Evolutionary conservation across 2,113 vertebrate genomes (phyloP).

Genomic region (Zosterops pallidus): DNA sequence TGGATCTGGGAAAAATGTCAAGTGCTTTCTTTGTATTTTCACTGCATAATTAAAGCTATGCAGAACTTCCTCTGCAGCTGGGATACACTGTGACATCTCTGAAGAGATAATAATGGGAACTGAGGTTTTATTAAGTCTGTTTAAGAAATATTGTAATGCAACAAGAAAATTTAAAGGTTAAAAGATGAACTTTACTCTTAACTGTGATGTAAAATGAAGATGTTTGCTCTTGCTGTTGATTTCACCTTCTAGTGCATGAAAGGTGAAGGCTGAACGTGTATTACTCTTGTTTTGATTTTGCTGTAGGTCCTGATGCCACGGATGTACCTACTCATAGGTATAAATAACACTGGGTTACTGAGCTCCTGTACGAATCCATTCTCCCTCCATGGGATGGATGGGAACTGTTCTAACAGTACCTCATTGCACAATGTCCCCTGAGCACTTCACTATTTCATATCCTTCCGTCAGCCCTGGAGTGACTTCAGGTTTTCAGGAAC

Average conservation of each 20-base stretch:
- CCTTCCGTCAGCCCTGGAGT: fast-evolving
- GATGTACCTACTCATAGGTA: neutral
- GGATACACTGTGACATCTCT: slow-evolving; percentile 28
- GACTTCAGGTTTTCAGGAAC: neutral
- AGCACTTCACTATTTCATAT: neutral
- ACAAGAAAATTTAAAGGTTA: slow-evolving; percentile 25
- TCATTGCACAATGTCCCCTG: neutral
- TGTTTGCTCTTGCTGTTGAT: neutral
- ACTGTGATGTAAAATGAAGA: neutral
- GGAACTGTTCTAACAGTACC: neutral
- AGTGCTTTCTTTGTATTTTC: slow-evolving; percentile 49
- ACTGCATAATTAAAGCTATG: slow-evolving; percentile 45
- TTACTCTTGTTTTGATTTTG: neutral
- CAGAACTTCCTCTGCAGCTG: slow-evolving; percentile 51
- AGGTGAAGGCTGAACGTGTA: neutral
- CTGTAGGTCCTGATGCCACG: neutral
- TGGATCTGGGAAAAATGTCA: slow-evolving; percentile 36
- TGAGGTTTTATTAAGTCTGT: slow-evolving; percentile 43
- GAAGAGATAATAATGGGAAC: slow-evolving; percentile 33
- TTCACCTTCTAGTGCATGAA: neutral
- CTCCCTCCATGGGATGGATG: neutral
- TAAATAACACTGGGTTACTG: neutral
- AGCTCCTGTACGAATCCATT: neutral
- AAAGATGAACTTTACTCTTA: slow-evolving; percentile 16
- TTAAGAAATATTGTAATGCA: slow-evolving; percentile 35